Percentiles rank a stretch among this genome's conserved stretches.
Evolutionary conservation across 2,797 vertebrate genomes (phyloP).

Genomic region (Calcarius lapponicus): DNA sequence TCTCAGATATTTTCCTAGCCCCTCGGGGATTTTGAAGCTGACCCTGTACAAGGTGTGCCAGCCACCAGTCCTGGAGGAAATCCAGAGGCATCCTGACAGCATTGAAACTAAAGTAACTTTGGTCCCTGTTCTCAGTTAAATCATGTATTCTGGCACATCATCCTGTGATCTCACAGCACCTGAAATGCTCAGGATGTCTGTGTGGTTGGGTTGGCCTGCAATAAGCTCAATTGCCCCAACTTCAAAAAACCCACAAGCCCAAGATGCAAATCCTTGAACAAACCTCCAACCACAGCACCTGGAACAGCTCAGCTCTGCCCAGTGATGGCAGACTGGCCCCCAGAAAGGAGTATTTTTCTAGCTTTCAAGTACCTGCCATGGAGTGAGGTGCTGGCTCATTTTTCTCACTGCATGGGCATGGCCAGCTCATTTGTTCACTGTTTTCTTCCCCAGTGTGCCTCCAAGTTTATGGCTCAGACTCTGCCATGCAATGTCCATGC

Average conservation of each 20-base stretch:
- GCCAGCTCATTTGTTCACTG: constrained; percentile 2
- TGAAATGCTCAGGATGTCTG: background rate
- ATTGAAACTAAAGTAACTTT: background rate
- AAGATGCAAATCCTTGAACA: background rate
- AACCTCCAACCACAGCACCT: background rate
- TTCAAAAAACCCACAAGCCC: constrained; percentile 19
- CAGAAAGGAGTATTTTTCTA: background rate
- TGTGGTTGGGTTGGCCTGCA: background rate
- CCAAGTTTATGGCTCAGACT: background rate
- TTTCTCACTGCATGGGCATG: background rate
- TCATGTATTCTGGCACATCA: background rate
- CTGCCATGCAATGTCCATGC: background rate
- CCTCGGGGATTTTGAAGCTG: background rate
- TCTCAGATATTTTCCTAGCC: background rate
- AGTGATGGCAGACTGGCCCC: background rate
- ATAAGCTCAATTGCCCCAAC: background rate
- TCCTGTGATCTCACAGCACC: background rate
- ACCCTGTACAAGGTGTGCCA: background rate
- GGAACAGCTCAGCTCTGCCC: background rate
- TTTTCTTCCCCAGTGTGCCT: constrained; percentile 2
- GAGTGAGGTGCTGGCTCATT: background rate
- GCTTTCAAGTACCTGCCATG: background rate
- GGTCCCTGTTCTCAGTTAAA: background rate
- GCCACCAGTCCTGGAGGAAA: background rate
- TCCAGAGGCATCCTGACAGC: background rate